Conservation (phyloP, 2,888 invertebrate species). For the Craniophora ligustri region DNA sequence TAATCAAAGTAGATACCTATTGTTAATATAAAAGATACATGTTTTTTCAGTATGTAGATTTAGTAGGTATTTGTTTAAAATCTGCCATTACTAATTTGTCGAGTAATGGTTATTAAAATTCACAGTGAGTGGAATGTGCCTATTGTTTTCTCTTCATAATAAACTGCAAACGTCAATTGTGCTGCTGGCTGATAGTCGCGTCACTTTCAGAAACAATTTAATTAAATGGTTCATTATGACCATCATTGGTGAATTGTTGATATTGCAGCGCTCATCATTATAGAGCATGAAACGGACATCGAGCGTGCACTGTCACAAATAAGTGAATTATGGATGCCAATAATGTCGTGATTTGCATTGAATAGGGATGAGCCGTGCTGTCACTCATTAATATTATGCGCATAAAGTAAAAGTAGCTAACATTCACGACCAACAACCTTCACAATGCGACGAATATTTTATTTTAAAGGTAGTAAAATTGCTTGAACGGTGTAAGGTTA, state of each 20-base stretch:
- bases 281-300: conserved; percentile 6
- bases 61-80: background rate
- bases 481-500: conserved; percentile 37
- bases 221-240: conserved; percentile 10
- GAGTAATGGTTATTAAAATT: background rate
- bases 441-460: conserved; percentile 11
- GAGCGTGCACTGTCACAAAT: conserved; percentile 23
- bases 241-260: conserved; percentile 13
- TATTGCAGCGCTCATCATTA: conserved; percentile 1
- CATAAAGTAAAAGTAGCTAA: conserved; percentile 44
- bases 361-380: conserved; percentile 40
- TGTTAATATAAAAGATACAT: too few relatives aligned
- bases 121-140: background rate
- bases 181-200: background rate
- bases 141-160: conserved; percentile 20
- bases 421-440: conserved; percentile 15
- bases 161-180: conserved; percentile 12
- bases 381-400: conserved; percentile 40
- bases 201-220: conserved; percentile 16
- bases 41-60: too few relatives aligned
- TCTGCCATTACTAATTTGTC: background rate
- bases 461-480: conserved; percentile 28
- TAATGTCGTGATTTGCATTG: conserved; percentile 53
- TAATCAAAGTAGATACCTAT: too few relatives aligned
- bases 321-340: conserved; percentile 33